Percentiles rank a stretch among this genome's conserved stretches.
Conservation (phyloP, 2,888 invertebrate species). For the Psococerastis gibbosa region DNA sequence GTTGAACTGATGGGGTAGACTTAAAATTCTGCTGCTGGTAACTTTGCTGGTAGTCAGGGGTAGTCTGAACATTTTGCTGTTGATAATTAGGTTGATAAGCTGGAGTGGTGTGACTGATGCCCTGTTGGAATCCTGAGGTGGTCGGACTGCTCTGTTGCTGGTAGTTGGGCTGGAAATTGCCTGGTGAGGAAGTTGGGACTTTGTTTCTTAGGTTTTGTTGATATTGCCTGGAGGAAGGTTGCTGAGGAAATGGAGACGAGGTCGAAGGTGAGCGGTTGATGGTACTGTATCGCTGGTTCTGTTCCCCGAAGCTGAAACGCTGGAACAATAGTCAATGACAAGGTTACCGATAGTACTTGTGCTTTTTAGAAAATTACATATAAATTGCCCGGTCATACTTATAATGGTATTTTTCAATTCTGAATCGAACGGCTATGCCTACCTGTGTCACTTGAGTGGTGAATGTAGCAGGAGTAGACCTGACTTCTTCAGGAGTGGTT, state of each 20-base stretch:
- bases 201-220: neutral
- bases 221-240: neutral
- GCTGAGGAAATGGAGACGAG: slow-evolving; percentile 3
- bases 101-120: slow-evolving; percentile 20
- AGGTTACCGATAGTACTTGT: no score
- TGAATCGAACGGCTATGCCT: no score
- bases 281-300: slow-evolving; percentile 12
- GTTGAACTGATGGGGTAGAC: neutral
- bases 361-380: no score
- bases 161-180: slow-evolving; percentile 13
- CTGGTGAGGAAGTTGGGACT: slow-evolving; percentile 7
- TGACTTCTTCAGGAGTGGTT: slow-evolving; percentile 3
- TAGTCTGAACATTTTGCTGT: slow-evolving; percentile 7
- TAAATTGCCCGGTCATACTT: no score
- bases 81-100: slow-evolving; percentile 20
- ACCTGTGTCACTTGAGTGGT: slow-evolving; percentile 7
- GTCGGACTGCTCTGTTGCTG: slow-evolving; percentile 8
- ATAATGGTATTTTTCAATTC: no score
- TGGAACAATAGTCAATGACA: no score
- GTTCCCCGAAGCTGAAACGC: slow-evolving; percentile 6
- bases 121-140: slow-evolving; percentile 12
- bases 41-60: neutral
- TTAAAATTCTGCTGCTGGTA: neutral
- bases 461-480: slow-evolving; percentile 1
- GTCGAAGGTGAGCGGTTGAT: slow-evolving; percentile 9